Evolutionary conservation across 2,113 vertebrate species (phyloP).

Genomic region (Heloderma charlesbogerti): DNA sequence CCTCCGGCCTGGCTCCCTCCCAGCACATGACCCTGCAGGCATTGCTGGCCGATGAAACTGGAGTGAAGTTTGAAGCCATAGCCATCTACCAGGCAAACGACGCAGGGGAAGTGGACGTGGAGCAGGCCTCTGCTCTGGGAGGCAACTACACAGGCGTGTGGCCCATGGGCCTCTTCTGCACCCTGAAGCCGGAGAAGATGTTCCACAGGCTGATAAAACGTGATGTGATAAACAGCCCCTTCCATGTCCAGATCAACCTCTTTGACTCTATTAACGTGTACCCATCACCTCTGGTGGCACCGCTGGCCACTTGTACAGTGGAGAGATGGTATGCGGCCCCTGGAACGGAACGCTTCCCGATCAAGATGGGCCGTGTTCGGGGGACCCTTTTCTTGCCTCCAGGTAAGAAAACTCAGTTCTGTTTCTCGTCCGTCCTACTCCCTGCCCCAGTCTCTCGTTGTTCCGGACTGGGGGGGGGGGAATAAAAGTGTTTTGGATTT

Average conservation of each 20-base stretch:
- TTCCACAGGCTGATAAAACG: conserved; percentile 79
- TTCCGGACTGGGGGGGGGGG: no score
- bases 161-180: conserved; percentile 87
- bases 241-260: conserved; percentile 66
- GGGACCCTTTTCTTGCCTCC: conserved; percentile 86
- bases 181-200: conserved; percentile 74
- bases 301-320: conserved; percentile 70
- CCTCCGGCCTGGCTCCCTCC: conserved; percentile 75
- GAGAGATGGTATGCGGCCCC: conserved; percentile 79
- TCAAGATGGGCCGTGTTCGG: conserved; percentile 77
- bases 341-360: conserved; percentile 75
- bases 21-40: conserved; percentile 77
- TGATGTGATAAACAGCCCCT: conserved; percentile 75
- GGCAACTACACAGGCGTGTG: conserved; percentile 83
- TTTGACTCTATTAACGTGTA: rapidly evolving
- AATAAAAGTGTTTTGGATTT: no score
- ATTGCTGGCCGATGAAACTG: conserved; percentile 78
- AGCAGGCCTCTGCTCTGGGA: conserved; percentile 61
- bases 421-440: no score
- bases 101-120: conserved; percentile 76
- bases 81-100: conserved; percentile 76
- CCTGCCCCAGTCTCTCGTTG: not conserved
- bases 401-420: conserved; percentile 61
- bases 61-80: conserved; percentile 72
- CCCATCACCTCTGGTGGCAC: not conserved